phyloP scores from a whole-genome alignment of 2,113 vertebrate genomes.

The Dascyllus trimaculatus region DNA sequence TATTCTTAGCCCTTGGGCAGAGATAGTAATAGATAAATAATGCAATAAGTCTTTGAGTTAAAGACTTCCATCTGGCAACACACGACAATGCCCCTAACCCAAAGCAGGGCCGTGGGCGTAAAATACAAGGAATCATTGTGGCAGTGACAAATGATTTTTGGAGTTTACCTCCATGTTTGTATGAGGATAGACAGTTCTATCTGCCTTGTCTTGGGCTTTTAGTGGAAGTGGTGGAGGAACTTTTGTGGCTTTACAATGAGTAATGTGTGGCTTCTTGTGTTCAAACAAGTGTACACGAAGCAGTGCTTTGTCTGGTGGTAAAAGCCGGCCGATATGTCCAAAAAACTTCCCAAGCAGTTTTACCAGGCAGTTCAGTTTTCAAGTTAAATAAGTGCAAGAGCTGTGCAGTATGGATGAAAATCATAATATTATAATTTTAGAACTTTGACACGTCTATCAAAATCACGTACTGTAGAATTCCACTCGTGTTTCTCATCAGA shows the following conservation, averaged over 20 bases:
- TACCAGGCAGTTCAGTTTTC: background rate
- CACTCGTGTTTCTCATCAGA: no score
- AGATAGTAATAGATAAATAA: conserved; percentile 71
- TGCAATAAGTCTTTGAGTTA: conserved; percentile 65
- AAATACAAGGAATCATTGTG: conserved; percentile 42
- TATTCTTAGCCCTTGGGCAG: conserved; percentile 46
- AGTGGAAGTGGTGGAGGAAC: conserved; percentile 1
- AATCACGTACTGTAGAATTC: no score
- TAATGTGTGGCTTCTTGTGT: conserved; percentile 23
- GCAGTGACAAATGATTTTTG: conserved; percentile 62
- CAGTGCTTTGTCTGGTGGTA: background rate
- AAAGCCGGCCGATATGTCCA: background rate
- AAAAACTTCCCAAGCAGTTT: background rate
- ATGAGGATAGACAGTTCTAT: conserved; percentile 51
- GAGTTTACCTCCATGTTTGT: conserved; percentile 53
- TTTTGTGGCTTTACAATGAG: conserved; percentile 35
- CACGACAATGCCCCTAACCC: conserved; percentile 18
- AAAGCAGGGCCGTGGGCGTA: conserved; percentile 14
- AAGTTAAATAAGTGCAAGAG: background rate
- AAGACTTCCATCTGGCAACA: conserved; percentile 69
- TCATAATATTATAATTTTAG: background rate
- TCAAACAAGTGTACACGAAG: conserved; percentile 24
- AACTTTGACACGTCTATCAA: background rate
- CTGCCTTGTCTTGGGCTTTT: conserved; percentile 49
- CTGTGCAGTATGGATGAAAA: background rate